Base-by-base conservation (phyloP, 2,888 invertebrate genomes). In the Maniola hyperantus region DNA sequence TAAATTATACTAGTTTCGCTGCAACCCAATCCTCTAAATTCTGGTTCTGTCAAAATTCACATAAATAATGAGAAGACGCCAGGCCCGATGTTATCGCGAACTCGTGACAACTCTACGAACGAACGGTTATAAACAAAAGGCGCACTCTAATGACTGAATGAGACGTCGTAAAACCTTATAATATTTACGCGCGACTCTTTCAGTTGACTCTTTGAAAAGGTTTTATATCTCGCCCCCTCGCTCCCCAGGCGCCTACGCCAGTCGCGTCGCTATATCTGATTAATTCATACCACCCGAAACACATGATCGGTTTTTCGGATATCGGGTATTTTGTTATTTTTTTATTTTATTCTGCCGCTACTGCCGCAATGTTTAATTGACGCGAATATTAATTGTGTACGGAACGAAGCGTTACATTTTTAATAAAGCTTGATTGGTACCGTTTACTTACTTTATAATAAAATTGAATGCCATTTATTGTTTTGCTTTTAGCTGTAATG, bases 261-360 rank as follows among this genome's bases (percentile, higher is more conserved):
- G 79, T 81, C 84, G 79, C 82, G 78, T 79, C 83, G 79, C 84
- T 85, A 84, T 85, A 87, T 87, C 89, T 91, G 87, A 91, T 91
- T 91, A 90, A 91, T 91, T 91, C 88, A 89, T 87, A 89, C 86
- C 88, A 86, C 88, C 90, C 88, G 83, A 85, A 86, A 85, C 87
- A 87, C 87, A 89, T 88, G 89, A 89, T 87, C 87, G 86, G 84
- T 87, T 89, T 89, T 87, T 87, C 82, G 82, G 82, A 73, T 75
- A 72, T 76, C 75, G 71, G 72, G 74, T 76, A 74, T 74, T 74
- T 73, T 73, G 73, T 73, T 73, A 72, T 73, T 72, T 72, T 71
- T 81, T 81, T 81, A 78, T 79, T 82, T 86, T 85, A 84, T 83
- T 78, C 73, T 76, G 74, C 77, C 75, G 76, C 74, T 73, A 76